Conservation (phyloP, 2,113 vertebrate species). For the Thomomys bottae region DNA sequence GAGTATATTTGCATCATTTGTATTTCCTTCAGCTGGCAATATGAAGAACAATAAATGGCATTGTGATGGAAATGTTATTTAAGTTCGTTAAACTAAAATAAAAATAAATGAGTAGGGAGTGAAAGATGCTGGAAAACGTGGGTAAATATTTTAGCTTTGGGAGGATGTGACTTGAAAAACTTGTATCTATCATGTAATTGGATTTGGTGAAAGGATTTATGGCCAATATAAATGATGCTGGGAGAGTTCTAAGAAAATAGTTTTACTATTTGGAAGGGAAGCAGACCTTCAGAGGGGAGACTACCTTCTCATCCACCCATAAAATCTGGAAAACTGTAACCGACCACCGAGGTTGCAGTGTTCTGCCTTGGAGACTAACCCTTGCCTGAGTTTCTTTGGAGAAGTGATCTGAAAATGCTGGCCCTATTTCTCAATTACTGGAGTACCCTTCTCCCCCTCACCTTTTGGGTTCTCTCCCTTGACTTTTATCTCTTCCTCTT, state of each 20-base stretch:
- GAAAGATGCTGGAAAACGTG: conserved; percentile 56
- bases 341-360: conserved; percentile 8
- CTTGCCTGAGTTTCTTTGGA: conserved; percentile 4
- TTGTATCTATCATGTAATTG: conserved; percentile 8
- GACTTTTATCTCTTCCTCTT: conserved; percentile 41
- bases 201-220: conserved; percentile 46
- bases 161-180: conserved; percentile 38
- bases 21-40: conserved; percentile 63
- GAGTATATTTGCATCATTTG: conserved; percentile 53
- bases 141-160: conserved; percentile 60
- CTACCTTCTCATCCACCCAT: conserved; percentile 20
- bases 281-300: conserved; percentile 7
- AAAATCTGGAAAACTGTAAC: conserved; percentile 48
- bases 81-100: conserved; percentile 66
- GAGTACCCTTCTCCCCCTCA: background rate
- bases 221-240: conserved; percentile 38
- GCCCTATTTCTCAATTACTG: conserved; percentile 2
- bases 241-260: conserved; percentile 29
- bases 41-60: conserved; percentile 53
- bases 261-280: conserved; percentile 55
- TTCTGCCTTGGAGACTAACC: background rate
- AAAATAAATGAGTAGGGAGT: conserved; percentile 57
- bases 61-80: conserved; percentile 66
- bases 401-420: background rate
- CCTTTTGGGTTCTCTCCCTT: conserved; percentile 34